phyloP scores from a whole-genome alignment of 2,888 invertebrate genomes.

The Orchestes rusci region DNA sequence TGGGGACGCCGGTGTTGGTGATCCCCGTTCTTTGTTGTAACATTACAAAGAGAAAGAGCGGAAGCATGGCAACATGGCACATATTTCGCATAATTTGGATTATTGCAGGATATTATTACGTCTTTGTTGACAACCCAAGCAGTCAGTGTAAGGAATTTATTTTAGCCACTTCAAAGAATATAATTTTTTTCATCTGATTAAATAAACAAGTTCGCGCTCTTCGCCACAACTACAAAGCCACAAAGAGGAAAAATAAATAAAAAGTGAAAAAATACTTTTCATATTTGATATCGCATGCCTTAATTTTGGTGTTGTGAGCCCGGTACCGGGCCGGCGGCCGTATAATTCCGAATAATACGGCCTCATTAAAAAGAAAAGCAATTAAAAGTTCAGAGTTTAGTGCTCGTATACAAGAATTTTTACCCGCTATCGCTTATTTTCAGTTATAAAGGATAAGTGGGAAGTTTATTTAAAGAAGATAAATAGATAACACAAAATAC shows the following conservation, averaged over 20 bases:
- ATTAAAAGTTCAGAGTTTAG: slow-evolving; percentile 17
- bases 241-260: slow-evolving; percentile 5
- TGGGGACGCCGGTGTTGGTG: too few species aligned
- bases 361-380: slow-evolving; percentile 17
- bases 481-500: slow-evolving; percentile 4
- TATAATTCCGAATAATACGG: slow-evolving; percentile 15
- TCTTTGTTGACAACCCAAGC: too few species aligned
- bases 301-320: slow-evolving; percentile 15
- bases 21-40: too few species aligned
- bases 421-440: slow-evolving; percentile 13
- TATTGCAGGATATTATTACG: too few species aligned
- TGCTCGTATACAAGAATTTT: slow-evolving; percentile 16
- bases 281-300: slow-evolving; percentile 20
- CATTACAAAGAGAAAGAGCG: too few species aligned
- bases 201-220: too few species aligned
- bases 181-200: too few species aligned
- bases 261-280: slow-evolving; percentile 16
- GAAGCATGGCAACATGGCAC: too few species aligned
- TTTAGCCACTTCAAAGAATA: too few species aligned
- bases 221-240: too few species aligned
- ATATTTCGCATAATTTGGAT: too few species aligned
- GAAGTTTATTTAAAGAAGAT: slow-evolving; percentile 9
- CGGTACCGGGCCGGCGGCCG: slow-evolving; percentile 6
- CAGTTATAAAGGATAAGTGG: slow-evolving; percentile 11
- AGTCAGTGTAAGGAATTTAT: too few species aligned